Conservation (phyloP, 2,113 vertebrate species). For the Promerops cafer region DNA sequence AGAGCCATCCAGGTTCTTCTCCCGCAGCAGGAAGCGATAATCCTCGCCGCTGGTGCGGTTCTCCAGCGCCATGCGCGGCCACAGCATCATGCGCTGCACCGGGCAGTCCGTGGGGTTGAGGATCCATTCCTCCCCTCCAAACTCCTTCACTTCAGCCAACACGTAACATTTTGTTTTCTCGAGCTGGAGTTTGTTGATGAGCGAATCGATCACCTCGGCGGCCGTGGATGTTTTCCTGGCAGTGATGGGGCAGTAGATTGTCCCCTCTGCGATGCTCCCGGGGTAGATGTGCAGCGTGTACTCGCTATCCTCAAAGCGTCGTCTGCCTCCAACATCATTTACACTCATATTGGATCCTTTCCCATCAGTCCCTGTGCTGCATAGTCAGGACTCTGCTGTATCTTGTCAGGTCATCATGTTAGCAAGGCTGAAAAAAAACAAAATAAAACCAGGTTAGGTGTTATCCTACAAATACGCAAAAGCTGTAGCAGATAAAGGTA, state of each 20-base stretch:
- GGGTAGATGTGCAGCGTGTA: conserved; percentile 93
- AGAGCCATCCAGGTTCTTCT: conserved; percentile 96
- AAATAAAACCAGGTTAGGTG: neutral
- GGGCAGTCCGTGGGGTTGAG: conserved; percentile 96
- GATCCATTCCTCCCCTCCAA: conserved; percentile 98
- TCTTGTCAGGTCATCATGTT: conserved; percentile 76
- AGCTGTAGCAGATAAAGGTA: neutral
- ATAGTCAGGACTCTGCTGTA: conserved; percentile 66
- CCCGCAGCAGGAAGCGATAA: conserved; percentile 92
- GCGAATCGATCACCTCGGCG: conserved; percentile 90
- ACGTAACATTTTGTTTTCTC: conserved; percentile 94
- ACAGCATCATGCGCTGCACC: conserved; percentile 97
- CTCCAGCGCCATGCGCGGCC: conserved; percentile 94
- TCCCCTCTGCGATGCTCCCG: conserved; percentile 89
- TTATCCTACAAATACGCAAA: neutral
- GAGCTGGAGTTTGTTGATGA: conserved; percentile 86
- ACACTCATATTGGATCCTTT: conserved; percentile 92
- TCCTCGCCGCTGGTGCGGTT: conserved; percentile 89
- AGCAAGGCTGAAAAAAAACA: conserved; percentile 56
- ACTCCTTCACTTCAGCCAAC: conserved; percentile 96
- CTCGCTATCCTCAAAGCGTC: conserved; percentile 94
- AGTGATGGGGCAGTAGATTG: conserved; percentile 92
- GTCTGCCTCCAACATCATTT: conserved; percentile 93
- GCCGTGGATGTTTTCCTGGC: conserved; percentile 92
- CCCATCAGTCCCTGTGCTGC: conserved; percentile 83